Percentiles rank a stretch among this genome's conserved stretches.
Conservation (phyloP, 2,113 vertebrate species). For the Sturnira hondurensis region DNA sequence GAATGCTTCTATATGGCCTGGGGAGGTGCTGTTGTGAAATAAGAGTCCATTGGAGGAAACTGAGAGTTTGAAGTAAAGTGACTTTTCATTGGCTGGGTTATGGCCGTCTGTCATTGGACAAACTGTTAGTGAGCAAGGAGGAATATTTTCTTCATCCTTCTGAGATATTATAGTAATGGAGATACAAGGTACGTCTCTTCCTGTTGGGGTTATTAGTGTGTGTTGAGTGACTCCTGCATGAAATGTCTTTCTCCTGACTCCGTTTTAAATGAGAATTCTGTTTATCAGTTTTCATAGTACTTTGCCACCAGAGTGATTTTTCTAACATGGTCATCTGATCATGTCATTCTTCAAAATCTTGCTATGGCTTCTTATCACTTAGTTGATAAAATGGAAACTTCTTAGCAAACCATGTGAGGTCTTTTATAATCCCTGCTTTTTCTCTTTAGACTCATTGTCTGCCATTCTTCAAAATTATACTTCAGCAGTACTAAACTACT, state of each 20-base stretch:
- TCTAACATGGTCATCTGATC: background rate
- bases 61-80: background rate
- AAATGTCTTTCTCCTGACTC: background rate
- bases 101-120: background rate
- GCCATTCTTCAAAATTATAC: background rate
- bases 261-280: background rate
- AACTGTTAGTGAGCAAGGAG: background rate
- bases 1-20: background rate
- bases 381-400: slow-evolving; percentile 12
- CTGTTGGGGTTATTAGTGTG: background rate
- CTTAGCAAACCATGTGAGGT: background rate
- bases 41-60: background rate
- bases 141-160: background rate
- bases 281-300: background rate
- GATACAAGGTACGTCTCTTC: background rate
- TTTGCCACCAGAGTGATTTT: background rate
- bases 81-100: background rate
- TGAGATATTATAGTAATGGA: background rate
- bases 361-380: background rate
- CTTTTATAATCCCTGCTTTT: background rate
- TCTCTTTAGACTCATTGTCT: background rate
- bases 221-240: background rate
- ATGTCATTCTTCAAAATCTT: slow-evolving; percentile 25
- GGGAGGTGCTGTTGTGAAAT: background rate
- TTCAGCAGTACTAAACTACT: background rate